Conservation (phyloP, 2,797 vertebrate genomes). For the Falco cherrug region DNA sequence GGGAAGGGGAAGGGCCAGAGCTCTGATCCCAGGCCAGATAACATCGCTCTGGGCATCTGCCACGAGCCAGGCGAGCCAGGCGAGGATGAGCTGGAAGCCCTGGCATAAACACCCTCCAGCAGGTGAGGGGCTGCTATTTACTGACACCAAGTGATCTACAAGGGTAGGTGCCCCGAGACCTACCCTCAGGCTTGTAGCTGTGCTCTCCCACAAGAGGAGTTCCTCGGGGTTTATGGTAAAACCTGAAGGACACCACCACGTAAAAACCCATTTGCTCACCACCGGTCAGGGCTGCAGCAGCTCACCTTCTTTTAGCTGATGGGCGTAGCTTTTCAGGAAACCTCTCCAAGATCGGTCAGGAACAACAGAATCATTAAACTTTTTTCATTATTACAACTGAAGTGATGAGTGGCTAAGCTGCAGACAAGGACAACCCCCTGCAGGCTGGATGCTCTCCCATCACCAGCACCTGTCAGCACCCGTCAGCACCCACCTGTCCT, state of each 20-base stretch:
- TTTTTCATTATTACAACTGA: neutral
- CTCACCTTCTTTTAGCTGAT: no score
- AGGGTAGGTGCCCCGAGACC: neutral
- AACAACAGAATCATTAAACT: neutral
- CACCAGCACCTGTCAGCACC: rapidly evolving
- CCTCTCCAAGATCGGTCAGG: neutral
- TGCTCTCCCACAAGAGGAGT: neutral
- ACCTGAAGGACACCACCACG: neutral
- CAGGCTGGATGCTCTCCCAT: neutral
- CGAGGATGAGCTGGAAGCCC: neutral
- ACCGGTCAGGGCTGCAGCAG: neutral
- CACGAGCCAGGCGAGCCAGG: rapidly evolving
- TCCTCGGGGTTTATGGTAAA: neutral
- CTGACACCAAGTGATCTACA: neutral
- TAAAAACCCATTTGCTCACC: neutral
- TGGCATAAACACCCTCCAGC: neutral
- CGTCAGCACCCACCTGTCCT: rapidly evolving
- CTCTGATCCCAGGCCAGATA: neutral
- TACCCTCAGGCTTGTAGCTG: neutral
- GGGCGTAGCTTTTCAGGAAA: neutral
- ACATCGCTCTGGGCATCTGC: rapidly evolving
- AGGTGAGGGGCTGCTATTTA: neutral
- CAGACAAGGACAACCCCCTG: neutral
- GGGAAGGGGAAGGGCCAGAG: neutral
- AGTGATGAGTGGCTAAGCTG: rapidly evolving